Evolutionary conservation across 2,797 vertebrate species (phyloP), one percentile per base, ranked within the genome.

Genomic region (Xiphophorus birchmanni): DNA sequence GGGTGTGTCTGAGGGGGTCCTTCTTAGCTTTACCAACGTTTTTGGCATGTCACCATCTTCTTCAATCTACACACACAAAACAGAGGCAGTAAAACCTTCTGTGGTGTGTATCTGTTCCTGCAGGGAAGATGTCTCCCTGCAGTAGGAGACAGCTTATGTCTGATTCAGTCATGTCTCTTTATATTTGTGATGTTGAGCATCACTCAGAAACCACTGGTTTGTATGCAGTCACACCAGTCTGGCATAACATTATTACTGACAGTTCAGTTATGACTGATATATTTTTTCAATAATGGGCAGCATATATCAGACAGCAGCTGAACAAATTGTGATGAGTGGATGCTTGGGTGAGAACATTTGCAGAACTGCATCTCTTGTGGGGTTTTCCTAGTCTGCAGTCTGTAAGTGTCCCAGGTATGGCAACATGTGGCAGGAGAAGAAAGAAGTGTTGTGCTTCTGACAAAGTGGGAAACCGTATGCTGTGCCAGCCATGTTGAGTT

Each of bases 11-110:
- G 97, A 98, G 45, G 97, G 96, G 0, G 97, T 95, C 63, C 97
- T 90, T 67, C 98, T 91, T 86, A 98, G 96, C 93, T 99, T 99
- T 89, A 99, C 96, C 0, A 97, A 87, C 4, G 90, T 88, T 56
- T 98, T 97, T n/a, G 97, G 93, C 84, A 97, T 89, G 80, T 98
- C 97, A 67, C 96, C 93, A 74, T 98, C 98, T 84, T 98, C 97
- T 72, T 97, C 97, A 0, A 96, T 95, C 88, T 99, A 94, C 89
- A 96, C 84, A 48, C 21, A 29, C 37, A 65, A 73, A 47, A 17
- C 8, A 2, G 37, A 23, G 4, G 40, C 4, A 56, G 0, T 37
- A 21, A 45, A 45, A 29, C 1, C 6, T 52, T 72, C 42, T 45
- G 69, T 2, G 11, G 23, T 29, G 42, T 72, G 13, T 17, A 17